Evolutionary conservation across 1,140 invertebrate species (phyloP), one percentile per base, ranked within the genome.

Genomic region (Drosophila bocqueti): DNA sequence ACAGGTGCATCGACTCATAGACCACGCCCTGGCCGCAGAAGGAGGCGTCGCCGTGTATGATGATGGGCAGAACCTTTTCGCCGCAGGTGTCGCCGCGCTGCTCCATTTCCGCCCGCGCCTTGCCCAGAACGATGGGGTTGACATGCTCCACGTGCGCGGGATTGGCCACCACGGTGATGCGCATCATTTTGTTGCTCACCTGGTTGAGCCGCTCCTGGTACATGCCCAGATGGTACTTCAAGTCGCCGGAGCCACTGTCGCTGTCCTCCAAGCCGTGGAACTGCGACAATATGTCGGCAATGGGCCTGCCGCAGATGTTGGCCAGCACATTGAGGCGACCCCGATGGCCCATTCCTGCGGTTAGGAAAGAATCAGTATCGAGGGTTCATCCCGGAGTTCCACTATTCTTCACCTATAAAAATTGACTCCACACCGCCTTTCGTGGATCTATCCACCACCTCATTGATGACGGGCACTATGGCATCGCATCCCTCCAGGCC

Each of bases 21-120:
- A 43, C 42, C 42, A 43, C 42, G n/a, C 42, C 42, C 42, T 43
- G 42, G 42, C 42, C 42, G n/a, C 42, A 43, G 42, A 43, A 43
- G 42, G 42, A 18, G 42, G 42, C 42, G 18, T 43, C 42, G 10
- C 42, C 42, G 42, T 43, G 42, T 18, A 43, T 18, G 42, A 43
- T 18, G 9, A 43, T 43, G 42, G 42, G 42, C 42, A 43, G n/a
- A 43, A 43, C 42, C 2, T 43, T 10, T 4, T 43, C 42, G 9
- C 42, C 42, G n/a, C 0, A 1, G 1, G 4, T 0, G 4, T 18
- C 42, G 2, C 42, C 42, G 9, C 42, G n/a, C 9, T 2, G 8
- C 2, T 43, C 42, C 42, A 43, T 43, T 43, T 43, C 42, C n/a
- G 42, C 42, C 42, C 42, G 42, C 4, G 42, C 42, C 42, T 43